Conservation (phyloP, 35 echinoderm and acorn worm species). For the Heliocidaris erythrogramma region DNA sequence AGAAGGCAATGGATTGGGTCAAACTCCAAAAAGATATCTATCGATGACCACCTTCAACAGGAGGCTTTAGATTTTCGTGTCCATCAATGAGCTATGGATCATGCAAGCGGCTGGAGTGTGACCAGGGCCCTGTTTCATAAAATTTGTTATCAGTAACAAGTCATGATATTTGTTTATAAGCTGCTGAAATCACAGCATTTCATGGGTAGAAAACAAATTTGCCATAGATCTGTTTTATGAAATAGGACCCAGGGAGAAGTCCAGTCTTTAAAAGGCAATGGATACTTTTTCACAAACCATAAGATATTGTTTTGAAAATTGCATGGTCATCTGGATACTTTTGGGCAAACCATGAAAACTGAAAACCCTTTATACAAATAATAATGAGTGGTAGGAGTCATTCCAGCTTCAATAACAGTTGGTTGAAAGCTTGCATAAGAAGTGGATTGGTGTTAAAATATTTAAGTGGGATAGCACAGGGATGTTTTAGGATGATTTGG, state of each 20-base stretch:
- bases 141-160: too few species aligned
- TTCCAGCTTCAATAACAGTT: neutral
- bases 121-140: neutral
- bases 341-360: too few species aligned
- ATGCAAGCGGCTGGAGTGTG: slow-evolving; percentile 58
- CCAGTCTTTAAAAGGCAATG: slow-evolving; percentile 37
- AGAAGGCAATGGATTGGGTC: slow-evolving; percentile 77
- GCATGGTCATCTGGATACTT: too few species aligned
- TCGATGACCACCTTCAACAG: slow-evolving; percentile 57
- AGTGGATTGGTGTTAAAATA: too few species aligned
- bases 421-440: too few species aligned
- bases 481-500: neutral
- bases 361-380: too few species aligned
- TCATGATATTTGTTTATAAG: too few species aligned
- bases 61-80: slow-evolving; percentile 71
- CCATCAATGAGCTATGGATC: slow-evolving; percentile 67
- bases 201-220: too few species aligned
- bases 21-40: slow-evolving; percentile 60
- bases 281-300: neutral
- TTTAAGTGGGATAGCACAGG: neutral
- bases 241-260: slow-evolving; percentile 50
- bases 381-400: neutral
- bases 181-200: too few species aligned
- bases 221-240: too few species aligned
- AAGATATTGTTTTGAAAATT: too few species aligned